Conservation (phyloP, 2,113 vertebrate species). For the Suricata suricatta region DNA sequence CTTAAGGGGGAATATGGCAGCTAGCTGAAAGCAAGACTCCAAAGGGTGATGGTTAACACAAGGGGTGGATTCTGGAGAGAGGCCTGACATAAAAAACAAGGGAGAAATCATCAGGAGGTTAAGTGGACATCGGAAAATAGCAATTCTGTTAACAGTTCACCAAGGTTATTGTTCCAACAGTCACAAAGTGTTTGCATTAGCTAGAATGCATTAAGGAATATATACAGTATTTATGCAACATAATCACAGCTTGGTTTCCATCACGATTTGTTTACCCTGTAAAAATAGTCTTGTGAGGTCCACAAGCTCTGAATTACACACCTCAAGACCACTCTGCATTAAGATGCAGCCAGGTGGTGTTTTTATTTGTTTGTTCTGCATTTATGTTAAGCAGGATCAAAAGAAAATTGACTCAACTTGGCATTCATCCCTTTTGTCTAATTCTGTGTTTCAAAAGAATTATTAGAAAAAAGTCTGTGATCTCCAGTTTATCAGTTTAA, state of each 20-base stretch:
- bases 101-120: neutral
- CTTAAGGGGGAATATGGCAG: neutral
- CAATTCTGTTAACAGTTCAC: neutral
- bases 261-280: neutral
- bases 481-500: neutral
- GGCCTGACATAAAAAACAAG: neutral
- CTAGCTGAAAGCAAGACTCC: neutral
- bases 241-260: neutral
- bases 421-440: neutral
- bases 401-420: conserved; percentile 25
- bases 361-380: conserved; percentile 52
- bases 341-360: conserved; percentile 10
- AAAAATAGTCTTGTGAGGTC: neutral
- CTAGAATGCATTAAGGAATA: conserved; percentile 7
- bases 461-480: neutral
- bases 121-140: neutral
- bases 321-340: neutral
- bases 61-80: neutral
- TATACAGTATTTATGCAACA: neutral
- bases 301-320: neutral
- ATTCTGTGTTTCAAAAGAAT: conserved; percentile 30
- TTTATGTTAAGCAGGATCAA: conserved; percentile 13
- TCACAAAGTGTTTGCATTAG: neutral
- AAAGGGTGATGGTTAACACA: neutral
- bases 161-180: neutral